Evolutionary conservation across 2,888 invertebrate genomes (phyloP).

Genomic region (Diplolepis rosae): DNA sequence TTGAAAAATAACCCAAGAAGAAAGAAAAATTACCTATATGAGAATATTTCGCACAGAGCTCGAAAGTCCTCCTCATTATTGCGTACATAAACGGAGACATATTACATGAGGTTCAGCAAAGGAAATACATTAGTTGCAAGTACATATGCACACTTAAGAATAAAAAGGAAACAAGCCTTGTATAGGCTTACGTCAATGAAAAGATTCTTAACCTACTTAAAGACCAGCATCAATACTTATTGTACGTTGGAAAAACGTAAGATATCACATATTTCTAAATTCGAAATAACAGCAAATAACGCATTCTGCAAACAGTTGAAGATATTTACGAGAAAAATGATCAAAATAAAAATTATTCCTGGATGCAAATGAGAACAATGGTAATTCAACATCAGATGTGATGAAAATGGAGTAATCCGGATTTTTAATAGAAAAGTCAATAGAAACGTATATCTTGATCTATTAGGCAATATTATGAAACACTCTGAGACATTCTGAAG

Average conservation of each 20-base stretch:
- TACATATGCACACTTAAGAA: conserved; percentile 12
- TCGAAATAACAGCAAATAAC: too few species aligned
- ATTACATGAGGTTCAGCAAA: conserved; percentile 13
- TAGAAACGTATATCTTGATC: background rate
- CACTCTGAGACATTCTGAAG: background rate
- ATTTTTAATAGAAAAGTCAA: background rate
- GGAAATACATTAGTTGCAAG: conserved; percentile 21
- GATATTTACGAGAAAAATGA: too few species aligned
- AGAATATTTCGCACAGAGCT: background rate
- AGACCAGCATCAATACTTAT: conserved; percentile 1
- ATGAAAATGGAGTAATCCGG: background rate
- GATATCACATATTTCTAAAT: background rate
- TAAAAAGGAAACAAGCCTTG: conserved; percentile 23
- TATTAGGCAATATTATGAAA: background rate
- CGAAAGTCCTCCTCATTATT: background rate
- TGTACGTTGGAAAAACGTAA: background rate
- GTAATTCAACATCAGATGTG: too few species aligned
- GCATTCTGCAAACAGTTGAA: too few species aligned
- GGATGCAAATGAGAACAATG: too few species aligned
- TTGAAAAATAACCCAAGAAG: background rate
- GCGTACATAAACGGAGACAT: conserved; percentile 19
- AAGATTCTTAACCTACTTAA: conserved; percentile 23
- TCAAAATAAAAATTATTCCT: too few species aligned
- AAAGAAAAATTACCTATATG: background rate
- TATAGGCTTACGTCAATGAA: conserved; percentile 18